Conservation (phyloP, 2,888 invertebrate genomes). For the Carpatolechia fugitivella region DNA sequence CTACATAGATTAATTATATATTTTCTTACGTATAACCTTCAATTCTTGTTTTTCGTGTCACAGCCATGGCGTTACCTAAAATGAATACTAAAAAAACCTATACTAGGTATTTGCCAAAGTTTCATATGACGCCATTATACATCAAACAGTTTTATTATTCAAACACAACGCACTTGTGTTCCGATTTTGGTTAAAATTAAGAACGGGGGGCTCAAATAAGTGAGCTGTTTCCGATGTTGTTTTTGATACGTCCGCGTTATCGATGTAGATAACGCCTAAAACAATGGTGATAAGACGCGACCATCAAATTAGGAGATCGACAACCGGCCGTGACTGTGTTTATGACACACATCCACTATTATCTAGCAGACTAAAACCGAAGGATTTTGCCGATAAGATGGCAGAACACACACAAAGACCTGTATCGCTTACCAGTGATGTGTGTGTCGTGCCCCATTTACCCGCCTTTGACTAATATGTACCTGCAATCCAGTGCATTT, state of each 20-base stretch:
- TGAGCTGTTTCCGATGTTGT: conserved; percentile 1
- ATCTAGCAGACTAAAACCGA: conserved; percentile 51
- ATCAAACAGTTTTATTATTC: conserved; percentile 1
- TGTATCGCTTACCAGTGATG: conserved; percentile 17
- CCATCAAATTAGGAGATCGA: conserved; percentile 75
- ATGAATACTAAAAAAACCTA: too few species aligned
- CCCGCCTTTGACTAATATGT: conserved; percentile 28
- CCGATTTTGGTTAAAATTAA: background rate
- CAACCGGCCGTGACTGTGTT: conserved; percentile 75
- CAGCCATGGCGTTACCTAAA: too few species aligned
- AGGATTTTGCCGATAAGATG: conserved; percentile 69
- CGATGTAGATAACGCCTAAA: conserved; percentile 45
- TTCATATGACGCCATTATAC: background rate
- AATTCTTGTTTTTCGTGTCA: too few species aligned
- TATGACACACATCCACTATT: conserved; percentile 46
- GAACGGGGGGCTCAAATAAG: conserved; percentile 3
- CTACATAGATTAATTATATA: too few species aligned
- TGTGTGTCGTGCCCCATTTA: conserved; percentile 37
- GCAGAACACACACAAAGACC: conserved; percentile 44
- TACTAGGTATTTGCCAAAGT: too few species aligned
- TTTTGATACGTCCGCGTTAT: conserved; percentile 29
- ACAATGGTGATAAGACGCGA: conserved; percentile 55
- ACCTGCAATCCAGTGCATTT: conserved; percentile 36
- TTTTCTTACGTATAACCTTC: too few species aligned
- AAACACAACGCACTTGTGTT: background rate